These are phyloP conservation scores for Beris morrisii DNA, from an alignment of 2,888 invertebrate genomes.

Conservation along the genomic window DNA sequence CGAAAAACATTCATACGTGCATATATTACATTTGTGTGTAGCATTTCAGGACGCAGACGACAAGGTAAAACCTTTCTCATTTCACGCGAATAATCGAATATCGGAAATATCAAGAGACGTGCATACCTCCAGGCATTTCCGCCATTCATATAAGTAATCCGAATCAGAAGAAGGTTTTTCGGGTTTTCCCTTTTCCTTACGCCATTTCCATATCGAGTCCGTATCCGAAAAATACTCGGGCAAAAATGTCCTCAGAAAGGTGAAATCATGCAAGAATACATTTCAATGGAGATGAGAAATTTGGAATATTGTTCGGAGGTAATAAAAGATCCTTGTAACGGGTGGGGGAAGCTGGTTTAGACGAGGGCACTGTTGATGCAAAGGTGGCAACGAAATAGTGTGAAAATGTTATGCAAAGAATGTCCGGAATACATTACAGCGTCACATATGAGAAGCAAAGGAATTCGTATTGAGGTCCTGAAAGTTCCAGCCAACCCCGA, in stretches of 20 bases:
- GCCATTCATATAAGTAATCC: constrained; percentile 26
- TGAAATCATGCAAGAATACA: constrained; percentile 30
- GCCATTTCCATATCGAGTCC: background rate
- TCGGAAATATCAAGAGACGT: constrained; percentile 10
- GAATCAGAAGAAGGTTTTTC: constrained; percentile 20
- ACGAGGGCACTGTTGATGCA: background rate
- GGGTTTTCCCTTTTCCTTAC: constrained; percentile 1
- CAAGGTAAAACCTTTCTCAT: constrained; percentile 7
- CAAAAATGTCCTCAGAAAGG: constrained; percentile 21
- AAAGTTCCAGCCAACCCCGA: too few species aligned
- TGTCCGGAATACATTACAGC: constrained; percentile 20
- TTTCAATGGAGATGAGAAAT: constrained; percentile 26
- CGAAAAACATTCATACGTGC: background rate
- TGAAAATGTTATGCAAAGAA: constrained; percentile 17
- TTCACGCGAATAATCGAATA: constrained; percentile 20
- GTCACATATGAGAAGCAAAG: constrained; percentile 14
- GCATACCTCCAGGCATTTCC: constrained; percentile 24
- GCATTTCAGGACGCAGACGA: background rate
- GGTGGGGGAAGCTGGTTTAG: background rate
- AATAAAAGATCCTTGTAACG: background rate
- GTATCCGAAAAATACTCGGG: constrained; percentile 3
- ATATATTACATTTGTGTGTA: background rate
- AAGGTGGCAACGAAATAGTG: background rate
- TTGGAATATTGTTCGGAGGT: constrained; percentile 14
- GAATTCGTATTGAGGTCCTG: too few species aligned